phyloP scores from a whole-genome alignment of 2,113 vertebrate species.

The Gymnarchus niloticus region DNA sequence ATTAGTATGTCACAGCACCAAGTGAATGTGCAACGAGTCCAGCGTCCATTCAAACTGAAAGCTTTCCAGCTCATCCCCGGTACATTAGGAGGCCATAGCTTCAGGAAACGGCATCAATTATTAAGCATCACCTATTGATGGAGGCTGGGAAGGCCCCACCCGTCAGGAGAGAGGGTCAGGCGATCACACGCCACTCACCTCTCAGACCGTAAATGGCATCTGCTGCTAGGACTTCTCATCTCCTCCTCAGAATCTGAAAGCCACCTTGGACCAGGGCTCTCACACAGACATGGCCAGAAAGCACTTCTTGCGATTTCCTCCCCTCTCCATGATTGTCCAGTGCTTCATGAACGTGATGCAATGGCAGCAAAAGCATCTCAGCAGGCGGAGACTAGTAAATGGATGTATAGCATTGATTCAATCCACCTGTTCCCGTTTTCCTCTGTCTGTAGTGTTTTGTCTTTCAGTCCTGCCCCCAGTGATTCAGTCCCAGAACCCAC shows the following conservation, averaged over 20 bases:
- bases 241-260: conserved; percentile 8
- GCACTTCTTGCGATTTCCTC: too few species aligned
- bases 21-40: not conserved
- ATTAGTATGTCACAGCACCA: not conserved
- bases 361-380: not conserved
- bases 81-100: conserved; percentile 22
- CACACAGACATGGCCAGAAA: not conserved
- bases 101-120: conserved; percentile 49
- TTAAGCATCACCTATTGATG: conserved; percentile 37
- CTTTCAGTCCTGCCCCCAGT: not conserved
- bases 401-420: not conserved
- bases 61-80: not conserved
- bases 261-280: not conserved
- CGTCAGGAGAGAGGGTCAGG: not conserved
- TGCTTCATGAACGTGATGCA: not conserved
- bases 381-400: too few species aligned
- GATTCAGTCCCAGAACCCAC: not conserved
- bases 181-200: not conserved
- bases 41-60: not conserved
- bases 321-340: too few species aligned
- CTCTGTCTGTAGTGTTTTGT: not conserved
- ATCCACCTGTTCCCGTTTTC: not conserved
- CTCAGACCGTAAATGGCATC: not conserved
- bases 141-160: conserved; percentile 22
- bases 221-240: not conserved